A percentile compares a stretch with the other conserved stretches of the same genome.
Conservation (phyloP, 2,888 invertebrate species). For the Arctia plantaginis region DNA sequence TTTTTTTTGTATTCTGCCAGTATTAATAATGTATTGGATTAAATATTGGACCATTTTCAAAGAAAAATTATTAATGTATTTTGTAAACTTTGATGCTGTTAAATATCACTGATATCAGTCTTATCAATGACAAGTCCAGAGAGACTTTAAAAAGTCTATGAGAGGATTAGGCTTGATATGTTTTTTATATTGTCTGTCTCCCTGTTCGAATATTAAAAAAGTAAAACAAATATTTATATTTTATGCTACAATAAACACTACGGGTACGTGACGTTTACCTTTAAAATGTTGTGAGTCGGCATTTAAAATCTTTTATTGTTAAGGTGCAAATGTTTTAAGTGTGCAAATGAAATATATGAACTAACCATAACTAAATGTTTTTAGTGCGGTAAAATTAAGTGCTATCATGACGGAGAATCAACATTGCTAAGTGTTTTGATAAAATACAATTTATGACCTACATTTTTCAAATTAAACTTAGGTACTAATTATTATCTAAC, state of each 20-base stretch:
- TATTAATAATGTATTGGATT: too few species aligned
- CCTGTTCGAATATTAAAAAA: background rate
- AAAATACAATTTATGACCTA: background rate
- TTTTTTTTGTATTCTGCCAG: too few species aligned
- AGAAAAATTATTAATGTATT: too few species aligned
- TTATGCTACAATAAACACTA: background rate
- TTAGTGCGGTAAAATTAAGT: background rate
- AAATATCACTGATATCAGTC: too few species aligned
- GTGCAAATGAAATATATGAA: background rate
- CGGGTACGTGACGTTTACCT: conserved; percentile 5
- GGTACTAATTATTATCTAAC: background rate
- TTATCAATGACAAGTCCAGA: background rate
- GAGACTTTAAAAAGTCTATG: background rate
- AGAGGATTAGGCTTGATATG: background rate
- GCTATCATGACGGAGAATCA: background rate
- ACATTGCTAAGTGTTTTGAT: background rate
- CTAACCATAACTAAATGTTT: background rate
- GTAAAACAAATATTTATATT: background rate
- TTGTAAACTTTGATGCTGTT: too few species aligned
- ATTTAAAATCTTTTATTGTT: conserved; percentile 10
- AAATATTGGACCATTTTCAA: too few species aligned
- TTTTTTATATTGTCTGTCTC: background rate
- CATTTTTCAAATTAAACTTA: background rate
- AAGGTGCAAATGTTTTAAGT: conserved; percentile 3
- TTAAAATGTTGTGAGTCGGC: background rate